A percentile compares a stretch with the other conserved stretches of the same genome.
Conservation (phyloP, 37 sponge, comb jelly and placozoan genomes). For the Cliona cf. orientalis region DNA sequence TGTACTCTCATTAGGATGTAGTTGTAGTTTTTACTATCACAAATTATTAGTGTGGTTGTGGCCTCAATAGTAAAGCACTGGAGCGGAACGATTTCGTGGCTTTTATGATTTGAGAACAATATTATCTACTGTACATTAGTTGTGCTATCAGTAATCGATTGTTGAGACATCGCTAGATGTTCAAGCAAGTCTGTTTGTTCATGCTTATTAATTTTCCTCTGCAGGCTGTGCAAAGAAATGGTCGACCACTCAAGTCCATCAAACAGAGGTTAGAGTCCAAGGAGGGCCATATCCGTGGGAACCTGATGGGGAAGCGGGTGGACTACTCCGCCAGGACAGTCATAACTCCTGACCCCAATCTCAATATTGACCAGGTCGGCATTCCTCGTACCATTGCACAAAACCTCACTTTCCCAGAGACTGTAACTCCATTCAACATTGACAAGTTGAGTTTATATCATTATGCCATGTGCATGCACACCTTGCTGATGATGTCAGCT, state of each 20-base stretch:
- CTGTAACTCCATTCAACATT: constrained; percentile 99
- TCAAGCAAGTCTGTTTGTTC: no score
- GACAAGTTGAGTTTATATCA: constrained; percentile 88
- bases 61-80: no score
- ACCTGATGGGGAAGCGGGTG: constrained; percentile 99
- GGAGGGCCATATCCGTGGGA: constrained; percentile 98
- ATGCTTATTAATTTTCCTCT: no score
- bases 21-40: neutral
- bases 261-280: constrained; percentile 97
- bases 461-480: no score
- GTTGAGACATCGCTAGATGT: no score
- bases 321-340: constrained; percentile 99
- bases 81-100: no score
- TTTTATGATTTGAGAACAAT: neutral
- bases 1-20: no score
- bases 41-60: neutral
- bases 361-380: constrained; percentile 97
- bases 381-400: constrained; percentile 97
- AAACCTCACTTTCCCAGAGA: constrained; percentile 97
- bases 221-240: constrained; percentile 92
- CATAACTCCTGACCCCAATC: constrained; percentile 97
- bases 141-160: no score
- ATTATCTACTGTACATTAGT: no score
- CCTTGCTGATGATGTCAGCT: no score
- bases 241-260: constrained; percentile 95